Conservation (phyloP, 2,888 invertebrate species). For the Orthosia gracilis region DNA sequence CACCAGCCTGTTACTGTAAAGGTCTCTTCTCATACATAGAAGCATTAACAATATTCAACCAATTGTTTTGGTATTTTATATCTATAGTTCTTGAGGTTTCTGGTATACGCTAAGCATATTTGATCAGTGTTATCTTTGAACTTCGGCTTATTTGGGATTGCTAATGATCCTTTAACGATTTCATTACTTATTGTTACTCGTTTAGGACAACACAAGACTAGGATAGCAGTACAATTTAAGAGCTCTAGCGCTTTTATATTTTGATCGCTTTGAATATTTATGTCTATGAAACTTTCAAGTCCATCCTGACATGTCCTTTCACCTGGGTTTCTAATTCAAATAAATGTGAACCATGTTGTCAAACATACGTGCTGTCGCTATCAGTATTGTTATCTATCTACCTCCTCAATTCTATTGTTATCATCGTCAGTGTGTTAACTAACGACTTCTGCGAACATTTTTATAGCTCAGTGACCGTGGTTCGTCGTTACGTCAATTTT, state of each 20-base stretch:
- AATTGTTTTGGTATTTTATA: not conserved
- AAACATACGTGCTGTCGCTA: constrained; percentile 44
- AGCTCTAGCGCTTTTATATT: constrained; percentile 5
- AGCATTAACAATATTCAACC: not conserved
- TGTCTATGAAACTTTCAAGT: not conserved
- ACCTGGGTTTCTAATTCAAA: not conserved
- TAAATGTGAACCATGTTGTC: constrained; percentile 27
- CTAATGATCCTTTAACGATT: constrained; percentile 14
- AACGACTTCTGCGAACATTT: constrained; percentile 30
- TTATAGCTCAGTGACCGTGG: constrained; percentile 27
- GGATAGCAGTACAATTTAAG: constrained; percentile 1
- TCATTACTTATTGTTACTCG: constrained; percentile 20
- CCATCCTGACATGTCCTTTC: not conserved
- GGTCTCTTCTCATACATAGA: no score
- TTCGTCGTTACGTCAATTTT: constrained; percentile 11
- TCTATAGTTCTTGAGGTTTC: not conserved
- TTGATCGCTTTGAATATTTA: constrained; percentile 5
- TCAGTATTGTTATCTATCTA: constrained; percentile 65
- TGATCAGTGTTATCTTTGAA: not conserved
- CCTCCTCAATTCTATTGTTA: constrained; percentile 63
- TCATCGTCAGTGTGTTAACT: constrained; percentile 52
- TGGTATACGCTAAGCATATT: not conserved
- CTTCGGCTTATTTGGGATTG: not conserved
- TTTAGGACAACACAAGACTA: not conserved
- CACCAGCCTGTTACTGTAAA: no score